A percentile compares a stretch with the other conserved stretches of the same genome.
Evolutionary conservation across 2,113 vertebrate species (phyloP).

Genomic region (Otocyon megalotis): DNA sequence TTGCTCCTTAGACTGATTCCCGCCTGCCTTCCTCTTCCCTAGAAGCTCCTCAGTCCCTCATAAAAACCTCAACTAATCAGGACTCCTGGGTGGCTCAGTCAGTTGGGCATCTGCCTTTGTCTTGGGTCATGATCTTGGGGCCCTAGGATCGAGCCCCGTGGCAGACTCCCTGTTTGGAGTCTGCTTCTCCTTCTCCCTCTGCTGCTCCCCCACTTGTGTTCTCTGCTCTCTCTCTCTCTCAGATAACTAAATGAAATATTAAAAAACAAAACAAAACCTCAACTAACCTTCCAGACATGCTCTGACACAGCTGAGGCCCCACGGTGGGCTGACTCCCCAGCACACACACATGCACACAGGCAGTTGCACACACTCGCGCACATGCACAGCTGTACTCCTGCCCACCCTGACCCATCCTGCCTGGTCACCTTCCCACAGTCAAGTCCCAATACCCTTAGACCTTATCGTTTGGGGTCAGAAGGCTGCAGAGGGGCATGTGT

Average conservation of each 20-base stretch:
- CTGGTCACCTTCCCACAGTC: background rate
- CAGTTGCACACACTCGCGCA: background rate
- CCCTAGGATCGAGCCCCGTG: no score
- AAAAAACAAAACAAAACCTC: no score
- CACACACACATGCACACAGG: background rate
- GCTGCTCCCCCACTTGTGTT: no score
- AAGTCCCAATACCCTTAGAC: background rate
- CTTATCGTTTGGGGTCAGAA: background rate
- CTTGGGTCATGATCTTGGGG: no score
- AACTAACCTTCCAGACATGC: background rate
- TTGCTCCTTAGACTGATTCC: background rate
- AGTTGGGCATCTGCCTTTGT: no score
- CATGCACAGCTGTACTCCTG: fast-evolving
- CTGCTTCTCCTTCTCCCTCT: no score
- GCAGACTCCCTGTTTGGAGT: no score
- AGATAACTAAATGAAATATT: no score
- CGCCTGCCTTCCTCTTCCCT: background rate
- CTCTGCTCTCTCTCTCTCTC: no score
- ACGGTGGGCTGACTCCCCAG: fast-evolving
- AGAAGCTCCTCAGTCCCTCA: background rate
- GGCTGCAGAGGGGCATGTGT: background rate
- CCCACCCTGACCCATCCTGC: background rate
- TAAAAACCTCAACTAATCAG: background rate
- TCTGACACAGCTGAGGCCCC: background rate
- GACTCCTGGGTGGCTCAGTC: no score